Conservation (phyloP, 2,797 vertebrate genomes). For the Pipistrellus nathusii region DNA sequence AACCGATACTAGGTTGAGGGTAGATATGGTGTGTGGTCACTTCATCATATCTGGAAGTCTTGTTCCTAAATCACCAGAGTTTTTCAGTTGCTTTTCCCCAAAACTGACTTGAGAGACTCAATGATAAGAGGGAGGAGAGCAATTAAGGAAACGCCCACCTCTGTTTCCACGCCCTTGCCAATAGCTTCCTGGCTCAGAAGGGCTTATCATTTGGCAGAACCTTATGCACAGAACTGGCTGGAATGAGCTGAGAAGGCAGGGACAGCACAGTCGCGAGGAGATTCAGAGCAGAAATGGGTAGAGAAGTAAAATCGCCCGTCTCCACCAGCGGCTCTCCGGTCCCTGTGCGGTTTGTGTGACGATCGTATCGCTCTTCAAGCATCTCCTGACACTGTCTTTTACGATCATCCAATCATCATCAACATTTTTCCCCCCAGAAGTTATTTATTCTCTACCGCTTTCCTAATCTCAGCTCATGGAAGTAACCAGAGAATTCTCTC, state of each 20-base stretch:
- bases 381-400: not conserved
- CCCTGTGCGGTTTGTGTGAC: not conserved
- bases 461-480: conserved; percentile 31
- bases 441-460: conserved; percentile 14
- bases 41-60: conserved; percentile 10
- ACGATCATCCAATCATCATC: not conserved
- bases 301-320: not conserved
- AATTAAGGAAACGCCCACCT: not conserved
- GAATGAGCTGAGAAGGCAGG: not conserved
- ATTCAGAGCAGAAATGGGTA: not conserved
- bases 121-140: rapidly evolving
- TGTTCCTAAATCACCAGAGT: not conserved
- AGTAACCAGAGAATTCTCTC: conserved; percentile 55
- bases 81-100: not conserved
- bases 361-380: not conserved
- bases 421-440: not conserved
- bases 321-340: not conserved
- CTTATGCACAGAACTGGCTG: not conserved
- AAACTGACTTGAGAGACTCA: conserved; percentile 2
- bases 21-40: not conserved
- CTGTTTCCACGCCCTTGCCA: not conserved
- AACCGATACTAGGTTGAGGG: not conserved
- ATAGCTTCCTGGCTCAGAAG: not conserved
- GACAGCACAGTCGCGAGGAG: not conserved
- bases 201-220: not conserved